phyloP scores from a whole-genome alignment of 2,888 invertebrate species.

The Coelogynopora nodosa region DNA sequence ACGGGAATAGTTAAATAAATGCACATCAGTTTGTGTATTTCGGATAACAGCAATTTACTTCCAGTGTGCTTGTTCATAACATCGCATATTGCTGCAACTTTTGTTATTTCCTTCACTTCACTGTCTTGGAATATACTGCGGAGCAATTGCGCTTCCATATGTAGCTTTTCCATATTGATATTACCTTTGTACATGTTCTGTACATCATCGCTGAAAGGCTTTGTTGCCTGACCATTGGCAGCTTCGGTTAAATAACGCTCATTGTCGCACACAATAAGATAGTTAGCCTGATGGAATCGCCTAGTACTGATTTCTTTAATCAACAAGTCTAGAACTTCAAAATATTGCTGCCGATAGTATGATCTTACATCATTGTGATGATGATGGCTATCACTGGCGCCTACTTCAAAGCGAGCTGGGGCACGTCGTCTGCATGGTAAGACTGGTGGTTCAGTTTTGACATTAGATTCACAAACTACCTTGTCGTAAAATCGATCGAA shows the following conservation, averaged over 20 bases:
- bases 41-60: neutral
- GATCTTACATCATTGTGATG: constrained; percentile 8
- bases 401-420: constrained; percentile 7
- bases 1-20: constrained; percentile 15
- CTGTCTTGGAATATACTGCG: neutral
- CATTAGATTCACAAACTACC: neutral
- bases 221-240: neutral
- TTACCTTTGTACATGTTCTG: neutral
- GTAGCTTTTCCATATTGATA: neutral
- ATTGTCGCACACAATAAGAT: neutral
- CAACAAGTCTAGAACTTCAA: neutral
- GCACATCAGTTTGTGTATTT: neutral
- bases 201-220: neutral
- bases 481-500: no score
- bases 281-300: neutral
- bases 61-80: neutral
- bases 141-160: neutral
- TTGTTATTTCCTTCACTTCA: constrained; percentile 1
- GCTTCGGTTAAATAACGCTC: neutral
- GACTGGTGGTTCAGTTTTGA: constrained; percentile 5
- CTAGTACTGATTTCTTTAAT: constrained; percentile 1
- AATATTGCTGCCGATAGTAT: neutral
- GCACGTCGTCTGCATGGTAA: constrained; percentile 1
- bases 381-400: neutral
- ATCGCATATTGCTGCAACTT: neutral